phyloP scores from a whole-genome alignment of 2,797 vertebrate genomes.

The Neosalanx taihuensis region DNA sequence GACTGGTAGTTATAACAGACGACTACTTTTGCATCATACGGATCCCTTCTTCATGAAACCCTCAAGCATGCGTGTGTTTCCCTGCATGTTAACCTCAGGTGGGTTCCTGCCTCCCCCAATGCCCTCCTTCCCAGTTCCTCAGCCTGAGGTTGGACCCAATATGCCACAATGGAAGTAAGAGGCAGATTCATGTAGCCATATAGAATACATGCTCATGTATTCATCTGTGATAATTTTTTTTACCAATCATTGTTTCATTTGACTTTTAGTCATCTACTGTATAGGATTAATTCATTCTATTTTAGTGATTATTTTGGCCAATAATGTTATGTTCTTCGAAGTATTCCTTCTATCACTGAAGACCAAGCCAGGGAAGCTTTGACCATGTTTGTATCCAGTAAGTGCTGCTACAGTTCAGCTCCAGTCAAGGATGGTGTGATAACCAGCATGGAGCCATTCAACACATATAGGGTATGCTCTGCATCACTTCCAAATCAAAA shows the following conservation, averaged over 20 bases:
- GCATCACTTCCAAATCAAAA: too few species aligned
- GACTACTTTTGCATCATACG: too few species aligned
- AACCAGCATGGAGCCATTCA: constrained; percentile 67
- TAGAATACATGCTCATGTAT: neutral
- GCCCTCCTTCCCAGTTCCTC: constrained; percentile 57
- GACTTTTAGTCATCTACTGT: neutral
- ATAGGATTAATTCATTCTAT: neutral
- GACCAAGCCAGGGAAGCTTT: constrained; percentile 69
- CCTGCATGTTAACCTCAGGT: constrained; percentile 47
- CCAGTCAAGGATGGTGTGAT: constrained; percentile 70
- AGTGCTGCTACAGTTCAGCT: constrained; percentile 70
- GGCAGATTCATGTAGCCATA: neutral
- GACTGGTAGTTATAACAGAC: neutral
- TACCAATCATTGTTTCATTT: neutral
- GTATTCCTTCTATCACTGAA: constrained; percentile 72
- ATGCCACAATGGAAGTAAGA: constrained; percentile 72
- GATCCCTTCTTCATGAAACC: too few species aligned
- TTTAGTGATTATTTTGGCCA: neutral
- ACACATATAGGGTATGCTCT: constrained; percentile 68
- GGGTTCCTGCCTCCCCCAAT: constrained; percentile 75
- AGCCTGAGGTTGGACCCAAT: constrained; percentile 55
- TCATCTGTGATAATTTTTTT: neutral
- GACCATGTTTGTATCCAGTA: constrained; percentile 58
- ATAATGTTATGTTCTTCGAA: constrained; percentile 31
- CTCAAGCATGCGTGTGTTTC: neutral